Conservation (phyloP, 2,888 invertebrate species). For the Anodontia alba region DNA sequence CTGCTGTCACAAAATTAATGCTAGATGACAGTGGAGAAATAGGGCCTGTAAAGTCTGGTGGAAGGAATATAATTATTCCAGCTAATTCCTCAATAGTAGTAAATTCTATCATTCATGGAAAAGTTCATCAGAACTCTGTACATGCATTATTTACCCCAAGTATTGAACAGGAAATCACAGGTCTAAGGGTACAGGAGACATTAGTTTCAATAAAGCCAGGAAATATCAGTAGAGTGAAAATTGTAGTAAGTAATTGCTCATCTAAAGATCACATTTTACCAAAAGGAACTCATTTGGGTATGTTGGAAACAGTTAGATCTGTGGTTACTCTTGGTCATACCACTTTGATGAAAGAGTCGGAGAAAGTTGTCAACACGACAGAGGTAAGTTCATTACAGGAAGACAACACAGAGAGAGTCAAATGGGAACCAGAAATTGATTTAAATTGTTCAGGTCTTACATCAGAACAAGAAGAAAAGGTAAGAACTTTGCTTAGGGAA, state of each 20-base stretch:
- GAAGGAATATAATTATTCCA: neutral
- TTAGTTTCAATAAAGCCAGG: slow-evolving; percentile 2
- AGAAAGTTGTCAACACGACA: neutral
- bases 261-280: neutral
- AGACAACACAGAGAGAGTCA: neutral
- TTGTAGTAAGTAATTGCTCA: slow-evolving; percentile 14
- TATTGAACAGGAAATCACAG: neutral
- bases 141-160: slow-evolving; percentile 4
- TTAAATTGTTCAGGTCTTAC: slow-evolving; percentile 8
- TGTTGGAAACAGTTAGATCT: neutral
- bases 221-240: slow-evolving; percentile 1
- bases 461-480: slow-evolving; percentile 20
- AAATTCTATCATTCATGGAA: slow-evolving; percentile 1
- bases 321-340: neutral
- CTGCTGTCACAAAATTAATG: neutral
- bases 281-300: neutral
- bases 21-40: neutral
- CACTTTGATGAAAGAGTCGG: neutral
- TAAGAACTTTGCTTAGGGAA: slow-evolving; percentile 35
- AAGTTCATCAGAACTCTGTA: neutral
- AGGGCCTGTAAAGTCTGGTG: neutral
- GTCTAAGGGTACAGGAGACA: neutral
- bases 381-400: too few relatives aligned
- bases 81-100: neutral
- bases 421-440: slow-evolving; percentile 50